Evolutionary conservation across 2,797 vertebrate genomes (phyloP), one percentile per base, ranked within the genome.

Genomic region (Acridotheres tristis): DNA sequence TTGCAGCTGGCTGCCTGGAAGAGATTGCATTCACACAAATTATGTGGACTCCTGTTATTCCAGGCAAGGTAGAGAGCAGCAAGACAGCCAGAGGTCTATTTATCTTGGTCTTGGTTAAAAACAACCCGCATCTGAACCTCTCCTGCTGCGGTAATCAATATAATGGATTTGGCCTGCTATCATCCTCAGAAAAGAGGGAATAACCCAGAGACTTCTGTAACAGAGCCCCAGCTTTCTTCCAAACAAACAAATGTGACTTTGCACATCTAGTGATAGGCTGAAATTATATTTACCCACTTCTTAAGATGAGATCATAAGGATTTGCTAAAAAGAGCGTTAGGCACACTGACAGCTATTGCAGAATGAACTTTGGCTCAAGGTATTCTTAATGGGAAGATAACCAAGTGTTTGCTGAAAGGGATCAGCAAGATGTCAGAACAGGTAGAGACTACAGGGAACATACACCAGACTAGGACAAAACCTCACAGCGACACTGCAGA

Each of bases 261-360:
- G 48, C 38, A 59, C 48, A 74, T 34, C 43, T 42, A 29, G 23
- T 7, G 3, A 58, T 18, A 69, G 26, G 34, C n/a, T 79, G 75
- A 47, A 87, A 59, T 74, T 13, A 5, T 62, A 69, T 78, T 93
- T 93, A 86, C 32, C 16, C 42, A 12, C 51, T 78, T 65, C 18
- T 76, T 45, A 67, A 84, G 69, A 58, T 66, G 14, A 58, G 59
- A 75, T 16, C 27, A 11, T 23, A 76, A 85, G 30, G 42, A 74
- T 91, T 89, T 93, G 34, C 67, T 89, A 55, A 76, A 79, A 88
- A 72, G 42, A 88, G 51, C 55, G 54, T 57, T 61, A 95, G 43
- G 34, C 43, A 75, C 16, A 25, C 32, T 43, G 73, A 76, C 42
- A 87, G n/a, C 48, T 58, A 85, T 16, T 47, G 36, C 42, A 86